phyloP scores from a whole-genome alignment of 64 coral and sea anemone genomes.

The Orbicella faveolata region DNA sequence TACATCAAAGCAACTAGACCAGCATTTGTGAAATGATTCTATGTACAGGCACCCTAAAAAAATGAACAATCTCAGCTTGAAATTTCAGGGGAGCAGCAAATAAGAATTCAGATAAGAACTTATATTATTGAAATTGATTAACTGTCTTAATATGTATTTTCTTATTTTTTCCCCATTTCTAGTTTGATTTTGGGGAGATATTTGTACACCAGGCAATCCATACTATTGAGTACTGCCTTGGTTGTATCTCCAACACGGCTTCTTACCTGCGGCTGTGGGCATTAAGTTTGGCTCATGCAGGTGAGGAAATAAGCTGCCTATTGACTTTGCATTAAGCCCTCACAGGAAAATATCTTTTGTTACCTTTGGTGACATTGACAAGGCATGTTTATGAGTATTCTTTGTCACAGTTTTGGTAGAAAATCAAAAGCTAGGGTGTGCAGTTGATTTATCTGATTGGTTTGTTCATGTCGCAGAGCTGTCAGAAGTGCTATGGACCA shows the following conservation, averaged over 20 bases:
- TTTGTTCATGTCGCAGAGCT: slow-evolving; percentile 64
- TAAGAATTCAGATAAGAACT: too few species aligned
- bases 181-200: slow-evolving; percentile 97
- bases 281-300: slow-evolving; percentile 94
- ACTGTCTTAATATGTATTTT: too few species aligned
- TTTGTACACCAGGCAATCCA: slow-evolving; percentile 94
- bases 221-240: slow-evolving; percentile 95
- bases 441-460: not conserved
- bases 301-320: slow-evolving; percentile 29
- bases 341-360: not conserved
- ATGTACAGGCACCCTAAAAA: too few species aligned
- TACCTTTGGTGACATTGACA: not conserved
- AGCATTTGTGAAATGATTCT: too few species aligned
- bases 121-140: too few species aligned
- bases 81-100: too few species aligned
- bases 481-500: slow-evolving; percentile 93
- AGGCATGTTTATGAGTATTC: too few species aligned
- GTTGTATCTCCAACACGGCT: slow-evolving; percentile 95
- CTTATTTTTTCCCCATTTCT: not conserved
- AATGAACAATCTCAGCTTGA: too few species aligned
- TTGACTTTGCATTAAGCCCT: not conserved
- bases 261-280: slow-evolving; percentile 99
- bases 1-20: too few species aligned
- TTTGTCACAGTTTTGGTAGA: too few species aligned
- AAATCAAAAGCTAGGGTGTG: not conserved